phyloP scores from a whole-genome alignment of 1,140 invertebrate genomes.

The Drosophila simulans region DNA sequence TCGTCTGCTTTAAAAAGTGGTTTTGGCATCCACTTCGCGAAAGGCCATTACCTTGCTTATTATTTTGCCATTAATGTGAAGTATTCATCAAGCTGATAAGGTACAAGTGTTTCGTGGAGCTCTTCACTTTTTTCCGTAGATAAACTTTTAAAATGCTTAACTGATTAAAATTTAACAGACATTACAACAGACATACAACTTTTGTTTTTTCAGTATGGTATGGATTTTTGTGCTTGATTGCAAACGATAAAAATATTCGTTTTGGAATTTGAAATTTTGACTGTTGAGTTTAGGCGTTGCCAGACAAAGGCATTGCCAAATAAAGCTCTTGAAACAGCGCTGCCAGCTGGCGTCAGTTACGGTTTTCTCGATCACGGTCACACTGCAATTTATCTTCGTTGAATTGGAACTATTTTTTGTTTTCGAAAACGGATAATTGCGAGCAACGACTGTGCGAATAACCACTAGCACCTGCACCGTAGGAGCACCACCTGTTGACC shows the following conservation, averaged over 20 bases:
- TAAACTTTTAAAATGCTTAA: no score
- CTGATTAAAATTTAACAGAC: no score
- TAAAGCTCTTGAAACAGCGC: neutral
- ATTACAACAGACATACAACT: no score
- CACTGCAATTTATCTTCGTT: slow-evolving; percentile 8
- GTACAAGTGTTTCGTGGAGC: neutral
- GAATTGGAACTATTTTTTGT: slow-evolving; percentile 8
- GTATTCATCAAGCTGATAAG: slow-evolving; percentile 30
- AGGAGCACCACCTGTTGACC: slow-evolving; percentile 24
- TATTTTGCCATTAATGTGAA: slow-evolving; percentile 23
- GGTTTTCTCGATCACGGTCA: neutral
- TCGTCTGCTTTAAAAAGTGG: neutral
- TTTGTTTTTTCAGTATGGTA: no score
- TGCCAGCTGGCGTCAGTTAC: slow-evolving; percentile 1
- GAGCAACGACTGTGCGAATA: slow-evolving; percentile 16
- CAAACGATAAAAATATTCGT: no score
- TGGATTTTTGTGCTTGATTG: neutral
- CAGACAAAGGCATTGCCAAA: neutral
- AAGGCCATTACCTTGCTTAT: slow-evolving; percentile 22
- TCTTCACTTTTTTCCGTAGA: neutral
- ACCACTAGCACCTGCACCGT: slow-evolving; percentile 13
- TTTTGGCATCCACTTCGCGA: slow-evolving; percentile 9
- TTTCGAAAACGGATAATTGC: slow-evolving; percentile 24
- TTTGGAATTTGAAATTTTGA: neutral
- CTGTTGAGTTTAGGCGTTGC: neutral